These are phyloP conservation scores for Psammodynastes pulverulentus DNA, from an alignment of 2,113 vertebrate genomes.

Conservation along the genomic window DNA sequence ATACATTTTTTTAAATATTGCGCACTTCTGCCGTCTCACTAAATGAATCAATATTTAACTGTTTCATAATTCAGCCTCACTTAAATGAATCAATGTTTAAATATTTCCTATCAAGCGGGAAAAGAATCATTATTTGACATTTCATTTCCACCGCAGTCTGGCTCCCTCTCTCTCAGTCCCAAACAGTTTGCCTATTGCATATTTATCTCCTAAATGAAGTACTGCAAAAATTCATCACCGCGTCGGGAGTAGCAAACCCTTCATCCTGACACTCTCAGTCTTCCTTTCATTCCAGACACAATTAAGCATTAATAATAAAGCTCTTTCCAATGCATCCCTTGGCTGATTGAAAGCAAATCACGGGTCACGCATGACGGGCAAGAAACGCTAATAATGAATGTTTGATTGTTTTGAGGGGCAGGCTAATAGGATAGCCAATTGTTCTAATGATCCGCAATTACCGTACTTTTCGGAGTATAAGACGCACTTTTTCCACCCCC, in stretches of 20 bases:
- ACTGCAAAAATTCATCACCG: slow-evolving; percentile 13
- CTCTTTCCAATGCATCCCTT: slow-evolving; percentile 45
- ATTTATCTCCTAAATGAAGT: slow-evolving; percentile 11
- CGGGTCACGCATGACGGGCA: slow-evolving; percentile 49
- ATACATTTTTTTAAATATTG: too few relatives aligned
- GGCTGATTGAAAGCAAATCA: slow-evolving; percentile 41
- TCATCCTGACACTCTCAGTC: slow-evolving; percentile 29
- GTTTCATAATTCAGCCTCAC: too few relatives aligned
- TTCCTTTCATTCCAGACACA: slow-evolving; percentile 38
- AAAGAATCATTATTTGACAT: slow-evolving; percentile 4
- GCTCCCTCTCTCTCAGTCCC: not conserved
- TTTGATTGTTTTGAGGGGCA: slow-evolving; percentile 59
- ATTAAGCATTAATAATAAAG: slow-evolving; percentile 54
- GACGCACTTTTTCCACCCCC: too few relatives aligned
- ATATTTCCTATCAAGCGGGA: not conserved
- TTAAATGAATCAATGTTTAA: not conserved
- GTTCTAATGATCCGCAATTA: slow-evolving; percentile 55
- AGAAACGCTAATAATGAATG: slow-evolving; percentile 55
- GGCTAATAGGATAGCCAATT: slow-evolving; percentile 58
- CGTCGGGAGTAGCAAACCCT: slow-evolving; percentile 15
- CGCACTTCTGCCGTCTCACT: too few relatives aligned
- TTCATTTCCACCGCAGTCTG: not conserved
- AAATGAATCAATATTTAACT: too few relatives aligned
- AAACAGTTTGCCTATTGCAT: not conserved
- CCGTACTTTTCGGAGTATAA: too few relatives aligned